A percentile compares a stretch with the other conserved stretches of the same genome.
These are phyloP conservation scores for Grallaria varia DNA, from an alignment of 2,113 vertebrate species.

Conservation along the genomic window DNA sequence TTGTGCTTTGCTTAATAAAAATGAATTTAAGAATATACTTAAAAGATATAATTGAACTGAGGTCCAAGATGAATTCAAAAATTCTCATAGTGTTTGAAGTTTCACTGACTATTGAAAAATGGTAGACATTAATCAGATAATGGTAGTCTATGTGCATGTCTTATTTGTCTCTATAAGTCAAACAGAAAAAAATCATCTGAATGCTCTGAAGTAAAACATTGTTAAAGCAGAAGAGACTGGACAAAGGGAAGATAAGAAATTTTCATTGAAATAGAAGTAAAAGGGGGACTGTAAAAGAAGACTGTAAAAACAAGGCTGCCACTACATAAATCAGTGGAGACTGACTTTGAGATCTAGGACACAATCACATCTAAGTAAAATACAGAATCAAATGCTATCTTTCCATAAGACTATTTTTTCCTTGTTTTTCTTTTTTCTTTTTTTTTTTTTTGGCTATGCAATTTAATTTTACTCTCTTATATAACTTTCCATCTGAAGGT, in stretches of 20 bases:
- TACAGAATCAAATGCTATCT: not conserved
- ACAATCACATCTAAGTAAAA: not conserved
- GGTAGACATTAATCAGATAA: not conserved
- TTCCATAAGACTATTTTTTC: not conserved
- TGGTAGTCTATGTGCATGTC: not conserved
- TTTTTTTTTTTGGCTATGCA: not conserved
- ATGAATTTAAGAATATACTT: not conserved
- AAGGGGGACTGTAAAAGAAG: not conserved
- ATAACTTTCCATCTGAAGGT: not conserved
- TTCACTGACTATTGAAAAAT: not conserved
- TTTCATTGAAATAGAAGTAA: not conserved
- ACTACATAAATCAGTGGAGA: not conserved
- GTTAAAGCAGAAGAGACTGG: not conserved
- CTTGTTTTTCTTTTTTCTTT: rapidly evolving
- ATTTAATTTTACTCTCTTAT: not conserved
- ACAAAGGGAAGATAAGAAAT: not conserved
- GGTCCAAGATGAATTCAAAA: not conserved
- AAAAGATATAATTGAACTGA: not conserved
- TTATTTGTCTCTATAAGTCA: not conserved
- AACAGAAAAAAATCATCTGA: not conserved
- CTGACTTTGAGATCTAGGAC: not conserved
- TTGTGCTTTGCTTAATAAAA: not conserved
- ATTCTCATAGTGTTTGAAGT: not conserved
- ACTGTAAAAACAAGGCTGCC: not conserved
- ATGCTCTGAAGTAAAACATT: not conserved